A percentile compares a stretch with the other conserved stretches of the same genome.
These are phyloP conservation scores for Apodemus speciosus DNA, from an alignment of 2,113 vertebrate genomes.

Conservation along the genomic window DNA sequence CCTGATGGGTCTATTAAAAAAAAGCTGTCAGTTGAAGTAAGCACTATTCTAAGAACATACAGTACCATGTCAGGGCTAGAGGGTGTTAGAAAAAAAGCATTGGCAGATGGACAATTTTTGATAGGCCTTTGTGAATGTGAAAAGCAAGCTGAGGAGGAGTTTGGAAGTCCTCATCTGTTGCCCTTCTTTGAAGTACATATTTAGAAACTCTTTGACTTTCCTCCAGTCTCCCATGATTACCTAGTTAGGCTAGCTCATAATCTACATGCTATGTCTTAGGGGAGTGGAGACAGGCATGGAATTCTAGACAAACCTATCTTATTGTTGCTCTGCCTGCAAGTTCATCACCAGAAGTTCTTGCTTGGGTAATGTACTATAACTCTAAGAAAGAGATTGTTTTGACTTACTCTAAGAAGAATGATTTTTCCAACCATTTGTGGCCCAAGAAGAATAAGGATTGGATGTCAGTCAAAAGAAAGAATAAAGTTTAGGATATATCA, in stretches of 20 bases:
- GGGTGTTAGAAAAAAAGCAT: conserved; percentile 45
- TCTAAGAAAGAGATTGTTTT: background rate
- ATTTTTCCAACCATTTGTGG: conserved; percentile 29
- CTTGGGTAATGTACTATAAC: background rate
- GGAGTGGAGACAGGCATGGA: background rate
- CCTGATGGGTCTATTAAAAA: conserved; percentile 39
- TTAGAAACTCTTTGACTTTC: conserved; percentile 44
- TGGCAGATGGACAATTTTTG: conserved; percentile 70
- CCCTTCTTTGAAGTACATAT: conserved; percentile 55
- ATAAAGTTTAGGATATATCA: background rate
- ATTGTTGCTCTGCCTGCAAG: background rate
- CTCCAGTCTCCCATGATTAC: conserved; percentile 33
- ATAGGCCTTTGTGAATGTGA: conserved; percentile 57
- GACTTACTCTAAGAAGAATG: background rate
- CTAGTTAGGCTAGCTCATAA: conserved; percentile 10
- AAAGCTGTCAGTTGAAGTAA: conserved; percentile 64
- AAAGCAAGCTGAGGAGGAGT: conserved; percentile 61
- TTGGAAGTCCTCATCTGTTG: conserved; percentile 40
- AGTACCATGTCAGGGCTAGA: conserved; percentile 63
- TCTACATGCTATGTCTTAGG: conserved; percentile 32
- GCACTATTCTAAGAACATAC: conserved; percentile 72
- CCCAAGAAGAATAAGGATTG: background rate
- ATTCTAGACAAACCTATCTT: conserved; percentile 40
- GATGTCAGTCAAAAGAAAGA: background rate
- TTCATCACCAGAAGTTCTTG: background rate